Conservation (phyloP, 2,113 vertebrate genomes). For the Aldabrachelys gigantea region DNA sequence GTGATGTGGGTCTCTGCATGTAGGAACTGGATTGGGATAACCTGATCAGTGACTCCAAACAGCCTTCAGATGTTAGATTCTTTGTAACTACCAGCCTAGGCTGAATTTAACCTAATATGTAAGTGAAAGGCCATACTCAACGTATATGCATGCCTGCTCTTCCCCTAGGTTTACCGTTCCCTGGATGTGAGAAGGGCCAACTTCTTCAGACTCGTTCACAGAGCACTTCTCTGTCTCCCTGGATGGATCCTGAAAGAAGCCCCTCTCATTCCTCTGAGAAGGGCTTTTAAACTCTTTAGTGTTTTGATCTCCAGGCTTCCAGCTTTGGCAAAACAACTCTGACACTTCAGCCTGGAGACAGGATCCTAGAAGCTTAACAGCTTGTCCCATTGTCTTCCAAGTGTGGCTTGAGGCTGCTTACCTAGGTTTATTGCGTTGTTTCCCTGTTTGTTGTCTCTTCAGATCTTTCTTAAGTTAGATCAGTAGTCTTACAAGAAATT, state of each 20-base stretch:
- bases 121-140: background rate
- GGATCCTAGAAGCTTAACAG: background rate
- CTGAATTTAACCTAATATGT: background rate
- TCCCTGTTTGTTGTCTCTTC: too few species aligned
- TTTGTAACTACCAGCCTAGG: background rate
- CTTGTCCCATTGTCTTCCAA: background rate
- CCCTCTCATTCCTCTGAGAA: background rate
- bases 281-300: background rate
- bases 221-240: background rate
- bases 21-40: background rate
- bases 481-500: too few species aligned
- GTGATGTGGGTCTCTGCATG: background rate
- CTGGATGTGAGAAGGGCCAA: background rate
- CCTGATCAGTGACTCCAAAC: background rate
- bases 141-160: background rate
- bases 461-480: too few species aligned
- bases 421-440: too few species aligned
- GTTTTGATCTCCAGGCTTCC: background rate
- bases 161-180: background rate
- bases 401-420: background rate
- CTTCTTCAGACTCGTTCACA: background rate
- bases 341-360: background rate
- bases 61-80: background rate
- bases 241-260: background rate
- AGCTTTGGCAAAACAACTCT: background rate